Base-by-base conservation (phyloP, 2,888 invertebrate species). In the Pollenia angustigena region DNA sequence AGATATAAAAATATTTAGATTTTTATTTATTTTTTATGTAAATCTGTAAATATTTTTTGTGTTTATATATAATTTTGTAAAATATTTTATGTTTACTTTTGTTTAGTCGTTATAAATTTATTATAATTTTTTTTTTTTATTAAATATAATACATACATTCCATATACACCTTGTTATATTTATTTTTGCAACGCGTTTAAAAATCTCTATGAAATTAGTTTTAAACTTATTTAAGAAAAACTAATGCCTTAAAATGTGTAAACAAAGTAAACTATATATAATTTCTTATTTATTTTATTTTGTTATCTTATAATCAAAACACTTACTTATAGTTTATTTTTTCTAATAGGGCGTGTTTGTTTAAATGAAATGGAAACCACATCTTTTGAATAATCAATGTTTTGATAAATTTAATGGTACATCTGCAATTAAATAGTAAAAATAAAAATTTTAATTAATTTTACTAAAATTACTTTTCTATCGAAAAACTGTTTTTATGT, bases 391-490 rank as follows among this genome's bases (percentile, higher is more conserved):
- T 64, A 90, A 89, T 93, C 91, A 95, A 95, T 97, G 97, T 95
- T 97, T 97, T 92, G 97, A 97, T 94, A 97, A 95, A 94, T 97
- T 97, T 93, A 97, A 95, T 93, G 97, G 97, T 95, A 97, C 96
- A 96, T 97, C 97, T 97, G 95, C 14, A 75, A 75, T 6, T 32
- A 84, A 88, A 90, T 32, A 75, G 46, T 81, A 83, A 80, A 91
- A 88, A 68, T 68, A 42, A 46, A 44, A 52, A 56, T 56, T 66
- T 58, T 48, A 68, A 88, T 89, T 62, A 4, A 6, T 32, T 32
- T 32, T 32, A 32, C 6, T 32, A 32, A 32, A 32, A 32, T 32
- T 4, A 32, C 32, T 32, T 6, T 32, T 32, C 32, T 6, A 6
- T 32, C 32, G 32, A 32, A 4, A 32, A 32, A 32, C 32, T 32